Evolutionary conservation across 2,888 invertebrate genomes (phyloP).

Genomic region (Gymnoscelis rufifasciata): DNA sequence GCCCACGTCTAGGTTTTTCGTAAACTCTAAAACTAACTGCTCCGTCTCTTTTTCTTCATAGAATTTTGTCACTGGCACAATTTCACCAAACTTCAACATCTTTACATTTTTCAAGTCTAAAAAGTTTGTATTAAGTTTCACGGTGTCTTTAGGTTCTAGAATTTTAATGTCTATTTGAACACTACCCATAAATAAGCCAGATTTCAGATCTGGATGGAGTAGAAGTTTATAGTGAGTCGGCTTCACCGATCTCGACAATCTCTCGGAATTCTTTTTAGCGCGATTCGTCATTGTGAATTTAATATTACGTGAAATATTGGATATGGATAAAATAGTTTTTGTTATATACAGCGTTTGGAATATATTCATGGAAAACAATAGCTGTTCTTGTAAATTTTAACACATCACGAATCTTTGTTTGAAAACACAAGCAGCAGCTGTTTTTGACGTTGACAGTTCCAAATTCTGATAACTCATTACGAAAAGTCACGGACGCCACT

Average conservation of each 20-base stretch:
- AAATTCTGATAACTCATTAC: no score
- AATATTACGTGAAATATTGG: not conserved
- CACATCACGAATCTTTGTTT: no score
- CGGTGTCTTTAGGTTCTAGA: conserved; percentile 50
- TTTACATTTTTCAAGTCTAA: conserved; percentile 71
- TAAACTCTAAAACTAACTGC: conserved; percentile 56
- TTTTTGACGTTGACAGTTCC: no score
- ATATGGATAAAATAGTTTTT: conserved; percentile 4
- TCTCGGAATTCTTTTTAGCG: conserved; percentile 36
- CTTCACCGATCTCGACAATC: conserved; percentile 48
- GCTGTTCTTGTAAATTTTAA: not conserved
- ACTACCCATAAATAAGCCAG: conserved; percentile 53
- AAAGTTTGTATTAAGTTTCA: conserved; percentile 80
- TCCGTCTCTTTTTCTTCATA: conserved; percentile 51
- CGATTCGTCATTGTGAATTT: conserved; percentile 8
- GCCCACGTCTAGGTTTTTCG: conserved; percentile 43
- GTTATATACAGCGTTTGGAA: conserved; percentile 6
- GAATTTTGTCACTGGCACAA: conserved; percentile 47
- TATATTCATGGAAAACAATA: conserved; percentile 10
- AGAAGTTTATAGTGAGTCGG: conserved; percentile 60
- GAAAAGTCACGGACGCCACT: no score
- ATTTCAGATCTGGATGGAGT: conserved; percentile 49
- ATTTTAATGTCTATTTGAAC: conserved; percentile 61
- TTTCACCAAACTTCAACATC: conserved; percentile 42
- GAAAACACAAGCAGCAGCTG: no score